phyloP scores from a whole-genome alignment of 2,888 invertebrate species.

The Eretmocerus hayati region DNA sequence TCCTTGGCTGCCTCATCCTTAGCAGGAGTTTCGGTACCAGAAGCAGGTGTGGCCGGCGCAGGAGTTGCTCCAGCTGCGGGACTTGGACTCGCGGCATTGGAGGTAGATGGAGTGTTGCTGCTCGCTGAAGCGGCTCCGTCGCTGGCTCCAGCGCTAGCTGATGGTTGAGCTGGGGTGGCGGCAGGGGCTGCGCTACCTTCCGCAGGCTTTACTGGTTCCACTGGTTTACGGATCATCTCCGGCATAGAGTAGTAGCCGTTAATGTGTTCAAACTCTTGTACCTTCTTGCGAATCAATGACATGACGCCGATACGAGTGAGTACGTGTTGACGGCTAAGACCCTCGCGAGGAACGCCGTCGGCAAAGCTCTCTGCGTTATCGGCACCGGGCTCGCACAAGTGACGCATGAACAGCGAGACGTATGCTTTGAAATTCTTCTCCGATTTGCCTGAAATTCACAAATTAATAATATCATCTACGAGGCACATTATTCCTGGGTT shows the following conservation, averaged over 20 bases:
- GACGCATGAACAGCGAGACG: slow-evolving; percentile 97
- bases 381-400: slow-evolving; percentile 98
- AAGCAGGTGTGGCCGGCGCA: slow-evolving; percentile 38
- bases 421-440: slow-evolving; percentile 99
- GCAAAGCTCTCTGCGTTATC: slow-evolving; percentile 97
- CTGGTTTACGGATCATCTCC: slow-evolving; percentile 74
- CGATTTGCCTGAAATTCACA: slow-evolving; percentile 65
- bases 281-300: slow-evolving; percentile 97
- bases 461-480: no score
- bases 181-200: slow-evolving; percentile 38
- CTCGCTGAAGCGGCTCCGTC: slow-evolving; percentile 35
- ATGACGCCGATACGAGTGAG: slow-evolving; percentile 97
- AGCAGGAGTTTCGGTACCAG: slow-evolving; percentile 38
- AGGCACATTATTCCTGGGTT: no score
- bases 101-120: slow-evolving; percentile 54
- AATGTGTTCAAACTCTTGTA: slow-evolving; percentile 97
- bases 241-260: slow-evolving; percentile 99
- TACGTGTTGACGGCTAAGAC: slow-evolving; percentile 93
- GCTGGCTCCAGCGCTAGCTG: slow-evolving; percentile 30
- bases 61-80: slow-evolving; percentile 65
- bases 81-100: slow-evolving; percentile 62
- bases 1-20: slow-evolving; percentile 32
- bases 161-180: slow-evolving; percentile 26
- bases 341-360: slow-evolving; percentile 97
- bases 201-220: slow-evolving; percentile 54